phyloP scores from a whole-genome alignment of 2,888 invertebrate genomes.

The Phytoseiulus persimilis region DNA sequence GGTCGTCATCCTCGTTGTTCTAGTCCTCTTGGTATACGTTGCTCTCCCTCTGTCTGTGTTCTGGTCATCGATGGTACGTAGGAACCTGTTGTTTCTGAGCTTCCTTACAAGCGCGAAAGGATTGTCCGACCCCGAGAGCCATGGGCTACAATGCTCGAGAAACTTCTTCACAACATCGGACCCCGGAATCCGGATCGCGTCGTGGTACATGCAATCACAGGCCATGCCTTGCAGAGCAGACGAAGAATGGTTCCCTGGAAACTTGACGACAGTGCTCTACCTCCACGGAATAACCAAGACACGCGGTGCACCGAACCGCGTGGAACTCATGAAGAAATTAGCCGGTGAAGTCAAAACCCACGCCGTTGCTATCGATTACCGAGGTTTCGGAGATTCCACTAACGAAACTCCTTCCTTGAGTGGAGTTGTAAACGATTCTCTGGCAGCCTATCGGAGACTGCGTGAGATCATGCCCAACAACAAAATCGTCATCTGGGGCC shows the following conservation, averaged over 20 bases:
- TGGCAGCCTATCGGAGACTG: slow-evolving; percentile 41
- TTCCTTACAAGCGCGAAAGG: not conserved
- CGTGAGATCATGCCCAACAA: not conserved
- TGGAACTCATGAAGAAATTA: not conserved
- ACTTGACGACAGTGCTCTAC: slow-evolving; percentile 15
- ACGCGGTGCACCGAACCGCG: not conserved
- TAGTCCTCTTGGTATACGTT: not conserved
- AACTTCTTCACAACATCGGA: slow-evolving; percentile 15
- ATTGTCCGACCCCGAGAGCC: slow-evolving; percentile 9
- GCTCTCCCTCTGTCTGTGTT: not conserved
- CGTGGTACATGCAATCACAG: slow-evolving; percentile 29
- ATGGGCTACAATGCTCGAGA: not conserved
- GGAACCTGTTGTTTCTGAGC: not conserved
- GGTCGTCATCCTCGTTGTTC: not conserved
- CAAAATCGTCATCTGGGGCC: slow-evolving; percentile 41
- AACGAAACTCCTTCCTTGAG: slow-evolving; percentile 33
- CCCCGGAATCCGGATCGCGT: not conserved
- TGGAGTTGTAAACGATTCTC: slow-evolving; percentile 40
- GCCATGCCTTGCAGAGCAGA: not conserved
- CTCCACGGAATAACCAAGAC: not conserved
- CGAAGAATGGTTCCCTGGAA: not conserved
- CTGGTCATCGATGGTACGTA: not conserved
- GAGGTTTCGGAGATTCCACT: slow-evolving; percentile 42
- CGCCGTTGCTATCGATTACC: slow-evolving; percentile 41
- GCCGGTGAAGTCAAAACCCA: slow-evolving; percentile 38